Evolutionary conservation across 2,113 vertebrate species (phyloP).

Genomic region (Phaethon lepturus): DNA sequence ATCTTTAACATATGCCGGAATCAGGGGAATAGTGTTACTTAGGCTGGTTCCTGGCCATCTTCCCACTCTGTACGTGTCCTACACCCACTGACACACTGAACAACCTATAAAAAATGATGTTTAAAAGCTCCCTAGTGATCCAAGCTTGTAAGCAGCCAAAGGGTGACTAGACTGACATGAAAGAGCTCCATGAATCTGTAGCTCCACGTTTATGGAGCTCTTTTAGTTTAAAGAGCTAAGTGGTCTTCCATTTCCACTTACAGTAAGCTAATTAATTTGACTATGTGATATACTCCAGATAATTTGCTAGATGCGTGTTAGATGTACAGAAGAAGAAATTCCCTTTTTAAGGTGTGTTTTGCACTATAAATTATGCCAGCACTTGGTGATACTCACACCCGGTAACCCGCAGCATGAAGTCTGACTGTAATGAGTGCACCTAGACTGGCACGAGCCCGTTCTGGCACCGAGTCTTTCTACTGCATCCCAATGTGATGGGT

Average conservation of each 20-base stretch:
- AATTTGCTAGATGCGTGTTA: neutral
- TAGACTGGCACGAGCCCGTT: neutral
- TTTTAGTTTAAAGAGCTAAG: neutral
- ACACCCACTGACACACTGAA: neutral
- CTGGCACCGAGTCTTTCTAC: neutral
- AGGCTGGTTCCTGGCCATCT: neutral
- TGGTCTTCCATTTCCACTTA: neutral
- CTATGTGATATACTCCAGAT: neutral
- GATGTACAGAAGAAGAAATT: neutral
- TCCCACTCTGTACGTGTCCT: neutral
- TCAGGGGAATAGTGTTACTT: neutral
- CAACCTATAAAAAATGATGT: neutral
- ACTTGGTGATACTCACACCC: neutral
- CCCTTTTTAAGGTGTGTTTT: neutral
- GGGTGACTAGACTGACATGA: neutral
- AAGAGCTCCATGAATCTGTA: rapidly evolving
- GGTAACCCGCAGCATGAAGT: neutral
- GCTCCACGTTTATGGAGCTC: neutral
- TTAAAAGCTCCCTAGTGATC: neutral
- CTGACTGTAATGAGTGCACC: neutral
- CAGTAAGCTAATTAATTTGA: neutral
- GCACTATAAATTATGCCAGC: neutral
- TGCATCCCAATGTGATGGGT: neutral
- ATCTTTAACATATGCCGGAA: neutral
- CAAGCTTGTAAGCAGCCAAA: neutral